Evolutionary conservation across 2,888 invertebrate genomes (phyloP).

Genomic region (Epinotia demarniana): DNA sequence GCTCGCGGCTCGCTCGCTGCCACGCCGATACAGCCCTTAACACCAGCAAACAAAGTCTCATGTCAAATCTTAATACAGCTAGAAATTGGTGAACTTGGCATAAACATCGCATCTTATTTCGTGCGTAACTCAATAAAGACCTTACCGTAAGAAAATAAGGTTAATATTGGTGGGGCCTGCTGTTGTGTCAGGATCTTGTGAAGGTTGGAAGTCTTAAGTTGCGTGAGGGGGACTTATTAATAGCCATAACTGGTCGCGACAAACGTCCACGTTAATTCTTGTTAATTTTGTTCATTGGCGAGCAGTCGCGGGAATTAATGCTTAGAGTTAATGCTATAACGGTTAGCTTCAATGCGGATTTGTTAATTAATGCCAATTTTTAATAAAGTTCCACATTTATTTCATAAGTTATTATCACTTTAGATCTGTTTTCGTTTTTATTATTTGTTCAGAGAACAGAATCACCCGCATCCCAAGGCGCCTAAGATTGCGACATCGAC

Average conservation of each 20-base stretch:
- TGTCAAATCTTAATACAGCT: conserved; percentile 4
- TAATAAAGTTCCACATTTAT: not conserved
- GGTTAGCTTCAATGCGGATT: conserved; percentile 40
- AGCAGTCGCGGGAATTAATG: conserved; percentile 24
- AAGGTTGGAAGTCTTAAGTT: not conserved
- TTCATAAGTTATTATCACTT: not conserved
- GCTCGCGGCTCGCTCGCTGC: not conserved
- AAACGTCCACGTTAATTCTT: conserved; percentile 41
- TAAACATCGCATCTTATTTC: not conserved
- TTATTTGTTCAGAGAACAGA: no score
- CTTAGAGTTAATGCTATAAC: conserved; percentile 25
- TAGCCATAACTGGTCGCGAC: conserved; percentile 33
- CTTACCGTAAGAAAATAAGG: not conserved
- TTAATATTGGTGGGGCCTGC: not conserved
- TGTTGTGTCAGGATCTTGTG: not conserved
- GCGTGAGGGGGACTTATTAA: conserved; percentile 40
- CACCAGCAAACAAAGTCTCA: not conserved
- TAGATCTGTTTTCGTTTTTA: not conserved
- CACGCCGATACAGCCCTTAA: conserved; percentile 9
- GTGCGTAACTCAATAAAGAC: not conserved
- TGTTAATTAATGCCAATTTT: conserved; percentile 50
- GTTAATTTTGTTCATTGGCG: conserved; percentile 40
- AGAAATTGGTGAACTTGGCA: not conserved
- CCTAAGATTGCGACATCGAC: no score
- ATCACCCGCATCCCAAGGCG: no score